phyloP scores from a whole-genome alignment of 2,113 vertebrate species.

The Melanerpes aurifrons region DNA sequence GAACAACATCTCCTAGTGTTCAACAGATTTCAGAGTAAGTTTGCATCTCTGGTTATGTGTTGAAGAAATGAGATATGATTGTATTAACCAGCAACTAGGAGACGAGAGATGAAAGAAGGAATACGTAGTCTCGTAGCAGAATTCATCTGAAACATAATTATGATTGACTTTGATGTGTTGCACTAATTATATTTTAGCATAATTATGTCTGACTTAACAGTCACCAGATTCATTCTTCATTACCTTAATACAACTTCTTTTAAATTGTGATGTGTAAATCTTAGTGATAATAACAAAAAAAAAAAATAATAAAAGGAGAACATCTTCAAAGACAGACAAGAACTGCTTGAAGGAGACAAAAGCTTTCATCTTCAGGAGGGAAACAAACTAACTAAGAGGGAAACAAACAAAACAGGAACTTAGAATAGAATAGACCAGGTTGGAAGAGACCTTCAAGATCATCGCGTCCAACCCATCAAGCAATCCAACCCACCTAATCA shows the following conservation, averaged over 20 bases:
- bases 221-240: background rate
- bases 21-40: background rate
- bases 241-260: constrained; percentile 6
- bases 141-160: background rate
- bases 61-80: background rate
- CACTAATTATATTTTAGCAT: background rate
- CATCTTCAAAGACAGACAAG: background rate
- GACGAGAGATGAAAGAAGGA: background rate
- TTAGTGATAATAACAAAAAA: background rate
- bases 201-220: background rate
- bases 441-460: too few species aligned
- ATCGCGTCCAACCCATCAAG: too few species aligned
- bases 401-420: too few species aligned
- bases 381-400: constrained; percentile 1
- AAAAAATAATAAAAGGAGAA: background rate
- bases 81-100: background rate
- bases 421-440: too few species aligned
- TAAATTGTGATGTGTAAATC: background rate
- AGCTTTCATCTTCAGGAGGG: background rate
- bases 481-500: too few species aligned
- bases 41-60: background rate
- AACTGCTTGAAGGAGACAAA: background rate
- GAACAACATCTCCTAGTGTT: background rate
- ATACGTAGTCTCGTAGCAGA: background rate
- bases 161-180: background rate